These are phyloP conservation scores for Neopelma chrysocephalum DNA, from an alignment of 2,797 vertebrate species.

Conservation along the genomic window DNA sequence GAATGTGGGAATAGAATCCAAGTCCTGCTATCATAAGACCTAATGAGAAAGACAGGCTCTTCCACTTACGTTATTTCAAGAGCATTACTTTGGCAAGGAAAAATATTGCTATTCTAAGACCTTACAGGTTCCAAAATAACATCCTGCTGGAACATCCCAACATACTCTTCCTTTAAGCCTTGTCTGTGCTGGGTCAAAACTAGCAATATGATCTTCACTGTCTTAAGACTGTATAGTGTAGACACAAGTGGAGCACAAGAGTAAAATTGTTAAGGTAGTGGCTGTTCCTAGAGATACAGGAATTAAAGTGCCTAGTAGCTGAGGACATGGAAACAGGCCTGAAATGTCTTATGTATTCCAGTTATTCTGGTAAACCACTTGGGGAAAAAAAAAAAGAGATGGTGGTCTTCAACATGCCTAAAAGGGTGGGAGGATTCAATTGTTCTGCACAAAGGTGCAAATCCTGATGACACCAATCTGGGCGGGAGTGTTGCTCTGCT, in stretches of 20 bases:
- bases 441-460: neutral
- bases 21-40: neutral
- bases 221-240: neutral
- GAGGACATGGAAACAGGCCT: neutral
- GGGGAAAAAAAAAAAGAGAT: neutral
- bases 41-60: neutral
- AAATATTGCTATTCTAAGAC: conserved; percentile 24
- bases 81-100: conserved; percentile 8
- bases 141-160: neutral
- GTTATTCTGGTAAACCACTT: neutral
- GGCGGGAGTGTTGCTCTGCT: neutral
- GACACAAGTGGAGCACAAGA: neutral
- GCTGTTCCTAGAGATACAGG: neutral
- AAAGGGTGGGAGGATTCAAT: neutral
- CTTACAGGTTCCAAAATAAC: conserved; percentile 4
- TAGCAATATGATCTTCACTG: neutral
- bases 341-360: neutral
- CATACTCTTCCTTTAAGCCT: neutral
- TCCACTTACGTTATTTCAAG: conserved; percentile 17
- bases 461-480: fast-evolving
- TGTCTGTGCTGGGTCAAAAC: neutral
- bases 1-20: neutral
- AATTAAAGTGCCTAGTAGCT: neutral
- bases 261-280: neutral
- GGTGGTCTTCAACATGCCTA: neutral